Conservation (phyloP, 2,113 vertebrate genomes). For the Poecilia latipinna region DNA sequence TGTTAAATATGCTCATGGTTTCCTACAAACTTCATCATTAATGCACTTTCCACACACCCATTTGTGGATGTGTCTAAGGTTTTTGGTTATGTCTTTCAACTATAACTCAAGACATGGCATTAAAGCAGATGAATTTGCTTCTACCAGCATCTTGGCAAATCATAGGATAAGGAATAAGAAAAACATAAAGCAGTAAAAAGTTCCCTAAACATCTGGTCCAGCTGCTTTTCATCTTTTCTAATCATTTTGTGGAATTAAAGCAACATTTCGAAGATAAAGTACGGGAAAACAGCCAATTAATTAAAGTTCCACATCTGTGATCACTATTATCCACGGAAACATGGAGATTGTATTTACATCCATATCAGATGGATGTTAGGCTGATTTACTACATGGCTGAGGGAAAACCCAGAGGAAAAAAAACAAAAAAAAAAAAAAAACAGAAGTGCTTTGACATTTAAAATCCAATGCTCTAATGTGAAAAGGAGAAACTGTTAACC, state of each 20-base stretch:
- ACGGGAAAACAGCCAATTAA: background rate
- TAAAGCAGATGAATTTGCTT: background rate
- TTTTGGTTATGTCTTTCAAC: background rate
- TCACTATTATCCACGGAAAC: background rate
- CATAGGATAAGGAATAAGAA: background rate
- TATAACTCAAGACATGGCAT: background rate
- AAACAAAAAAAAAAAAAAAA: no score
- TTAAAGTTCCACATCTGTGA: background rate
- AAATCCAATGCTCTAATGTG: background rate
- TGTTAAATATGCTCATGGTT: no score
- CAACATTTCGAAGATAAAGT: background rate
- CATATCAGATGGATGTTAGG: background rate
- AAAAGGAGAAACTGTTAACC: background rate
- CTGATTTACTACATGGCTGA: background rate
- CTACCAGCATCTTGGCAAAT: background rate
- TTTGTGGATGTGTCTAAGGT: background rate
- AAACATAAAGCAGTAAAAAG: background rate
- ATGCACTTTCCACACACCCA: background rate
- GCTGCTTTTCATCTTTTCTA: slow-evolving; percentile 1
- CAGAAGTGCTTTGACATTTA: background rate
- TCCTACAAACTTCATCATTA: no score
- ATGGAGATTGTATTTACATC: background rate
- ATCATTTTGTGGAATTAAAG: background rate
- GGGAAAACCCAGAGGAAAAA: no score
- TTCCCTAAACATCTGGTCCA: background rate